Evolutionary conservation across 2,888 invertebrate genomes (phyloP), one percentile per base, ranked within the genome.

Genomic region (Galerucella pusilla): DNA sequence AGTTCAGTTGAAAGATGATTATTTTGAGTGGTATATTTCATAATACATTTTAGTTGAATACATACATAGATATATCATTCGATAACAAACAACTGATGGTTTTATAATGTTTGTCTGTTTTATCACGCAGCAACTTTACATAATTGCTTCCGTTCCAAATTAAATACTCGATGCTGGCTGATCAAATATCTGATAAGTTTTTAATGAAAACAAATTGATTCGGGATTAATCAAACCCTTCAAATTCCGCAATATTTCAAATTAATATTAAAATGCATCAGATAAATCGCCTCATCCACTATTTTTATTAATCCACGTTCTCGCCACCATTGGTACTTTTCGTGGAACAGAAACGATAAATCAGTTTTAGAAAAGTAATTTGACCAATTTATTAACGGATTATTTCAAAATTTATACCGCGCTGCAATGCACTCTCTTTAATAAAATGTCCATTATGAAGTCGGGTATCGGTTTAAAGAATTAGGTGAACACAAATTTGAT

Each of bases 331-430:
- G 63, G 59, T 45, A 59, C 72, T 73, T 77, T 77, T 74, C 71
- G 69, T 74, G 54, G 69, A 42, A 67, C 57, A 52, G 65, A 70
- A 66, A 75, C 74, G 68, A 78, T 80, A 80, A 80, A 80, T 80
- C 78, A 80, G 78, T 72, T 65, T 80, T 79, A 75, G 71, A 71
- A 76, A 79, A 78, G 77, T 80, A 77, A 80, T 79, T 79, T 74
- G 71, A 63, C 73, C 80, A 77, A 80, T 80, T 80, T 78, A 75
- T 80, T 80, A 73, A 71, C 54, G 78, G 79, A 80, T 80, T 80
- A 79, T 77, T 76, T 79, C 71, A 78, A 77, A 79, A 78, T 80
- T 79, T 71, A 76, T 79, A 77, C 78, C 60, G 76, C 69, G 64
- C 72, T 71, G 73, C 75, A 61, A 76, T 74, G 74, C 67, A 73